phyloP scores from a whole-genome alignment of 2,888 invertebrate genomes.

The Odontothrips loti region DNA sequence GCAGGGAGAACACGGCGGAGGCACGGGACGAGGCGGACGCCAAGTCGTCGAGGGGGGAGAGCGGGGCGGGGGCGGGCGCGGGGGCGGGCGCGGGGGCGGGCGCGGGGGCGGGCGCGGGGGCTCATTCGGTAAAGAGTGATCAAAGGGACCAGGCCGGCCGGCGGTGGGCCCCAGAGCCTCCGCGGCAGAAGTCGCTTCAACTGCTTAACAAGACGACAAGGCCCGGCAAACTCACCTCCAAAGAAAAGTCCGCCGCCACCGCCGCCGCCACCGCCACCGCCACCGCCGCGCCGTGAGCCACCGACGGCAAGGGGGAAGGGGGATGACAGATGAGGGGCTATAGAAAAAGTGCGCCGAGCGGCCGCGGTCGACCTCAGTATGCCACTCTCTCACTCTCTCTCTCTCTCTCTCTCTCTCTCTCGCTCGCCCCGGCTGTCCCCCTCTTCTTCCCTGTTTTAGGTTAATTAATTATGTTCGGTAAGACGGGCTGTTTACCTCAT shows the following conservation, averaged over 20 bases:
- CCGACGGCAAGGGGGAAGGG: neutral
- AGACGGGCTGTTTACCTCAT: slow-evolving; percentile 15
- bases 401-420: too few relatives aligned
- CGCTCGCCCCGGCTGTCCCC: neutral
- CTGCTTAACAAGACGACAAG: slow-evolving; percentile 19
- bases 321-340: neutral
- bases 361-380: neutral
- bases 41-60: neutral
- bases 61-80: neutral
- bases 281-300: neutral
- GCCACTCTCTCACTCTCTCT: too few relatives aligned
- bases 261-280: neutral
- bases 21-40: too few relatives aligned
- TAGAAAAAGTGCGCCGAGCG: neutral
- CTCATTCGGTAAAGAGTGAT: neutral
- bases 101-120: neutral
- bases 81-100: neutral
- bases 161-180: neutral
- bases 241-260: neutral
- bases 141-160: neutral
- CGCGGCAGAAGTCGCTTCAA: neutral
- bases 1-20: too few relatives aligned
- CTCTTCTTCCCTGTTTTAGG: neutral
- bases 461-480: slow-evolving; percentile 23
- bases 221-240: slow-evolving; percentile 6